Evolutionary conservation across 2,888 invertebrate species (phyloP).

Genomic region (Chymomyza caudatula): DNA sequence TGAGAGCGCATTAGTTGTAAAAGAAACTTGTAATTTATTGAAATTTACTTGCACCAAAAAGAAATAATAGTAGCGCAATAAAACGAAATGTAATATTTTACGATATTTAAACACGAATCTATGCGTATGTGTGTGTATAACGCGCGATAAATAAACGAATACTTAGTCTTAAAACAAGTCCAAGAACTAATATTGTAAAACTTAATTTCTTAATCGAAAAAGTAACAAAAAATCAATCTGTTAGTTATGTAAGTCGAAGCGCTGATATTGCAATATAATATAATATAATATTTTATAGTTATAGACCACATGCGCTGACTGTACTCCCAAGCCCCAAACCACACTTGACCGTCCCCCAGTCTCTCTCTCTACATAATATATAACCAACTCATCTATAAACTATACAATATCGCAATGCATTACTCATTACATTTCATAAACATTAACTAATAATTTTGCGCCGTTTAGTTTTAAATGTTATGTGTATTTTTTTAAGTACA

Average conservation of each 20-base stretch:
- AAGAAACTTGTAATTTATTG: constrained; percentile 61
- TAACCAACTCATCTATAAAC: constrained; percentile 34
- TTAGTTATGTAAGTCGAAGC: constrained; percentile 54
- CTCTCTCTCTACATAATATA: constrained; percentile 34
- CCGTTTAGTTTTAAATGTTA: constrained; percentile 53
- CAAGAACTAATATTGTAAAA: constrained; percentile 14
- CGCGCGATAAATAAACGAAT: not conserved
- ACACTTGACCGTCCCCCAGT: constrained; percentile 47
- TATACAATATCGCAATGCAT: constrained; percentile 13
- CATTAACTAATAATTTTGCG: constrained; percentile 27
- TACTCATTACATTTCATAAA: constrained; percentile 13
- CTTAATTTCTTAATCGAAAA: constrained; percentile 17
- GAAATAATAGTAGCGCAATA: constrained; percentile 16
- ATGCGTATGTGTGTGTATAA: constrained; percentile 35
- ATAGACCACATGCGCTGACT: constrained; percentile 31
- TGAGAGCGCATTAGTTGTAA: constrained; percentile 49
- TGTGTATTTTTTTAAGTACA: constrained; percentile 46
- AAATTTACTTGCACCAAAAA: constrained; percentile 67
- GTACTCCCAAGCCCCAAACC: constrained; percentile 22
- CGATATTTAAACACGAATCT: constrained; percentile 58
- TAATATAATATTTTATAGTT: constrained; percentile 31
- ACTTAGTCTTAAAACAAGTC: constrained; percentile 37
- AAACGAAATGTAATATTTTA: constrained; percentile 54
- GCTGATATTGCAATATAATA: constrained; percentile 56
- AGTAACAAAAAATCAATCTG: constrained; percentile 43